Base-by-base conservation (phyloP, 2,797 vertebrate genomes). In the Silurus aristotelis region DNA sequence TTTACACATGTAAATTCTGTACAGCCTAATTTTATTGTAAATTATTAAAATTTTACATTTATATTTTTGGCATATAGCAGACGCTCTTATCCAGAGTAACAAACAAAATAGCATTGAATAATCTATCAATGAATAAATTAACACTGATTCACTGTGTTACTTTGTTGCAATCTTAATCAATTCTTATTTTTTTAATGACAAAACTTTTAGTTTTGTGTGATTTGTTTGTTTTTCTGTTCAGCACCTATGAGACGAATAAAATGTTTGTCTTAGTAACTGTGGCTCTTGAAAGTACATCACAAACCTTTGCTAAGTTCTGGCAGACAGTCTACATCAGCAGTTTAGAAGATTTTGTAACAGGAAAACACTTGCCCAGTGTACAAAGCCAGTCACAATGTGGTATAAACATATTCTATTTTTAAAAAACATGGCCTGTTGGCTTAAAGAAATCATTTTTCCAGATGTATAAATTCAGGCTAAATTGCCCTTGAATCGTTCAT, bases 241-340 rank as follows among this genome's bases (percentile, higher is more conserved):
- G 6, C 22, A 72, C 72, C 70, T 68, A 17, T 52, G 55, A 77
- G 20, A 60, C 15, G 48, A 85, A 38, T 38, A 38, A 80, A 66
- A n/a, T 12, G 17, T 73, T 82, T 84, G 78, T 10, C 7, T 43
- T 58, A 15, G n/a, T 61, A 80, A 75, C 27, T 48, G 19, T 80
- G 79, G 67, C 66, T 22, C 70, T 82, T 66, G 10, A 70, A 83
- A 85, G 68, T 83, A 25, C 72, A 66, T 77, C 58, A 19, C 27
- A 58, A 46, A 87, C 60, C 79, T 75, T 80, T 87, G 43, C 48
- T 87, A 67, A 58, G 10, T 61, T 70, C 67, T 80, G 66, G 66
- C 56, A 70, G 76, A 8, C 6, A 67, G 27, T 77, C 17, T 76
- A n/a, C 68, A 25, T 14, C 72, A 77, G 64, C 8, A 14, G 71